Evolutionary conservation across 2,113 vertebrate genomes (phyloP), one percentile per base, ranked within the genome.

Genomic region (Megalops atlanticus): DNA sequence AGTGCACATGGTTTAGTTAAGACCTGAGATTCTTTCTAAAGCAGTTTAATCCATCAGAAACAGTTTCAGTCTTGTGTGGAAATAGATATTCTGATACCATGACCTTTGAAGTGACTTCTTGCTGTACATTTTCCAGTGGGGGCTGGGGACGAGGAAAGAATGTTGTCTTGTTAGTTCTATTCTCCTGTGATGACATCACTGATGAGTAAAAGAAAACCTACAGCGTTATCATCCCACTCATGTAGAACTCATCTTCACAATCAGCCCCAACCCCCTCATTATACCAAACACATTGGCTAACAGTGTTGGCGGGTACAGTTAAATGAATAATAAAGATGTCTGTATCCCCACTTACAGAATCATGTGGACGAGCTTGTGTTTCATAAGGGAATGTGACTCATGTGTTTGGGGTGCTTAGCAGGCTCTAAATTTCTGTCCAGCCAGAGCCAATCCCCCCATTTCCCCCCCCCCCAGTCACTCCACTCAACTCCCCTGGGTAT

Each of bases 21-120:
- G 86, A n/a, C 84, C 82, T 80, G 79, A 83, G 73, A 83, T 84
- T 82, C 52, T 47, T 38, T 82, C 14, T 1, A 6, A 77, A 45
- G 31, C 1, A 78, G 86, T 89, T 85, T 88, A 80, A 88, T 87
- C 85, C 54, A 27, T 76, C 45, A 47, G 74, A 80, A 88, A 78
- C 86, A 88, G 89, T 82, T 87, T 64, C 8, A n/a, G 83, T 70
- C 85, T 81, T 82, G 45, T 74, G 5, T 43, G 2, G 85, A 86
- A 89, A 88, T 89, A 76, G 73, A 47, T 90, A 83, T 90, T 82
- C 85, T 33, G 58, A 64, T 31, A 64, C 24, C 58, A 5, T 64
- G 58, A 64, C 58, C 58, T 64, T 31, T 64, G 58, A n/a, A 11
- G 31, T 31, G 58, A 58, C 52, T 58, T 58, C 24, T 18, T 6